Evolutionary conservation across 2,113 vertebrate genomes (phyloP).

Genomic region (Hippocampus mohnikei): DNA sequence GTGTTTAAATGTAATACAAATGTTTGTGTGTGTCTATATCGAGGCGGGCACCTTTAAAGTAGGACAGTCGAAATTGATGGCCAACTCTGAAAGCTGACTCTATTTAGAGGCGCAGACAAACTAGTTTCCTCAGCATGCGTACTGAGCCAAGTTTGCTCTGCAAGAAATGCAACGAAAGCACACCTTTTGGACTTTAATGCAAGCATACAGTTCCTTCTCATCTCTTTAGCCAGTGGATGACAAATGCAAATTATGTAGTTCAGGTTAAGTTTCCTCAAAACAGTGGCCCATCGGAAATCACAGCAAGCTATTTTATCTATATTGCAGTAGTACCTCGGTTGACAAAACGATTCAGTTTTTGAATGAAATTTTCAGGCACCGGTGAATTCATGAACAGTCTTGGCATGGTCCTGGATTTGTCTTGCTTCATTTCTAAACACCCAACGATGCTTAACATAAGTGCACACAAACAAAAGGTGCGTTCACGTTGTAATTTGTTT

Average conservation of each 20-base stretch:
- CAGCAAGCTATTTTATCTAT: background rate
- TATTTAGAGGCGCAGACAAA: constrained; percentile 76
- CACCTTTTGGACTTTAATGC: constrained; percentile 30
- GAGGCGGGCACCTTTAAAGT: constrained; percentile 65
- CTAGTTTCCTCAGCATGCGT: constrained; percentile 63
- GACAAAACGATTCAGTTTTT: background rate
- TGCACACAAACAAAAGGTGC: too few relatives aligned
- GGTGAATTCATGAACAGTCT: too few relatives aligned
- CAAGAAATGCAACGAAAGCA: constrained; percentile 42
- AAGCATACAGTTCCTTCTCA: background rate
- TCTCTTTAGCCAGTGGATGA: background rate
- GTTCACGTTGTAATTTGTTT: too few relatives aligned
- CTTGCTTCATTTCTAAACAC: too few relatives aligned
- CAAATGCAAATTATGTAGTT: background rate
- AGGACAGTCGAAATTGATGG: constrained; percentile 77
- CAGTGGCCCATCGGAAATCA: background rate
- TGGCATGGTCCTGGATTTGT: too few relatives aligned
- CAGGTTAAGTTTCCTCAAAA: background rate
- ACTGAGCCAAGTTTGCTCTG: constrained; percentile 58
- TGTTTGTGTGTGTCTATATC: constrained; percentile 33
- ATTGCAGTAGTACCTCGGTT: background rate
- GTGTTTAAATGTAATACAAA: constrained; percentile 22
- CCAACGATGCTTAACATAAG: too few relatives aligned
- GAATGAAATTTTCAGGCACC: background rate
- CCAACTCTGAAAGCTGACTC: constrained; percentile 75